Conservation (phyloP, 2,113 vertebrate species). For the Cavia aperea region DNA sequence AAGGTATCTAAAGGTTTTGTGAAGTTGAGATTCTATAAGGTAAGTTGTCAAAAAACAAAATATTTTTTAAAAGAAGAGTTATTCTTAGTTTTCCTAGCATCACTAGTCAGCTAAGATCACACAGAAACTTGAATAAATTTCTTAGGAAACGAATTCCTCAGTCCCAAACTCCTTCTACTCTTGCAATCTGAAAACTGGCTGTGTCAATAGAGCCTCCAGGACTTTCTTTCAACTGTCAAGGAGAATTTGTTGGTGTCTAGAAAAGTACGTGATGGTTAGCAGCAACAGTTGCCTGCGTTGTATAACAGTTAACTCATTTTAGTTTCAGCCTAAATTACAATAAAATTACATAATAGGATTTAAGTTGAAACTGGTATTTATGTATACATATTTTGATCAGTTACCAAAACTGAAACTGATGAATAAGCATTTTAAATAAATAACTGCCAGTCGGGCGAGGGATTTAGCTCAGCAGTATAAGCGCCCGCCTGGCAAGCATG, state of each 20-base stretch:
- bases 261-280: neutral
- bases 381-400: neutral
- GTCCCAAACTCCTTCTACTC: neutral
- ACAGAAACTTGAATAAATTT: neutral
- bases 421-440: neutral
- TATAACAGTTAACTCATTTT: conserved; percentile 24
- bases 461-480: too few species aligned
- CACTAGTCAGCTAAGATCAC: neutral
- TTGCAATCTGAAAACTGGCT: conserved; percentile 9
- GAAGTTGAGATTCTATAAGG: neutral
- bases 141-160: neutral
- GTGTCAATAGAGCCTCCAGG: neutral
- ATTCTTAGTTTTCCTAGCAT: neutral
- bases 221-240: neutral
- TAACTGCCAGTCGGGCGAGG: neutral
- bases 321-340: neutral
- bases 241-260: conserved; percentile 1
- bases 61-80: neutral
- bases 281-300: neutral
- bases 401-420: conserved; percentile 25
- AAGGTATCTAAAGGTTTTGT: neutral
- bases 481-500: too few species aligned
- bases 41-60: neutral
- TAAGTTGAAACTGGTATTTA: neutral
- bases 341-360: neutral